These are phyloP conservation scores for Cranoglanis bouderius DNA, from an alignment of 2,113 vertebrate species.

Conservation along the genomic window DNA sequence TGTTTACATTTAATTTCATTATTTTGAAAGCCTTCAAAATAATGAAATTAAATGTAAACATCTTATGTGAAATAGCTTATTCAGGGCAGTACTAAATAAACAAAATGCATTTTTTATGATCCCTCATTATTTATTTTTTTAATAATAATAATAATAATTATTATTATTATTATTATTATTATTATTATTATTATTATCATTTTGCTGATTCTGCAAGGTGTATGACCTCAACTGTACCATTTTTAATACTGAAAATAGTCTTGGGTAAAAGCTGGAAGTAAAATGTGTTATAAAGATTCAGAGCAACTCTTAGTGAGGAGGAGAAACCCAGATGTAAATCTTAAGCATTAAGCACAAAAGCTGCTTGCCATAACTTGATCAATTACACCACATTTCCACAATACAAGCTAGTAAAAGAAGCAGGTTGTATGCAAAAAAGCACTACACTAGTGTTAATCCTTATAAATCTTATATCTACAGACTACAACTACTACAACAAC, in stretches of 20 bases:
- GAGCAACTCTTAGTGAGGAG: neutral
- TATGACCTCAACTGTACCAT: too few species aligned
- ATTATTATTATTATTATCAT: too few species aligned
- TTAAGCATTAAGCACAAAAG: neutral
- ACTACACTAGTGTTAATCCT: neutral
- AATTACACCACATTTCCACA: neutral
- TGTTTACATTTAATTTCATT: too few species aligned
- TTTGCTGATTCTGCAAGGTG: too few species aligned
- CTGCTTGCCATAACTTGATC: neutral
- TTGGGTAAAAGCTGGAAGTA: neutral
- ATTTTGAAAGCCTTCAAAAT: too few species aligned
- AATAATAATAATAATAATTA: too few species aligned
- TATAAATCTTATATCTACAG: neutral
- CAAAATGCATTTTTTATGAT: too few species aligned
- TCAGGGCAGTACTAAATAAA: too few species aligned
- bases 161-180: too few species aligned
- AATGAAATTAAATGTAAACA: too few species aligned
- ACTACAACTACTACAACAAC: neutral
- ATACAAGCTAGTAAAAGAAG: neutral
- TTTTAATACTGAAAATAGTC: neutral
- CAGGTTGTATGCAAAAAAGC: neutral
- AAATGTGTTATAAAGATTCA: neutral
- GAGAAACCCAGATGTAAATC: neutral
- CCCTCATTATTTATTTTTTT: too few species aligned
- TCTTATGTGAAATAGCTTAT: too few species aligned